phyloP scores from a whole-genome alignment of 2,888 invertebrate genomes.

The Lypha dubia region DNA sequence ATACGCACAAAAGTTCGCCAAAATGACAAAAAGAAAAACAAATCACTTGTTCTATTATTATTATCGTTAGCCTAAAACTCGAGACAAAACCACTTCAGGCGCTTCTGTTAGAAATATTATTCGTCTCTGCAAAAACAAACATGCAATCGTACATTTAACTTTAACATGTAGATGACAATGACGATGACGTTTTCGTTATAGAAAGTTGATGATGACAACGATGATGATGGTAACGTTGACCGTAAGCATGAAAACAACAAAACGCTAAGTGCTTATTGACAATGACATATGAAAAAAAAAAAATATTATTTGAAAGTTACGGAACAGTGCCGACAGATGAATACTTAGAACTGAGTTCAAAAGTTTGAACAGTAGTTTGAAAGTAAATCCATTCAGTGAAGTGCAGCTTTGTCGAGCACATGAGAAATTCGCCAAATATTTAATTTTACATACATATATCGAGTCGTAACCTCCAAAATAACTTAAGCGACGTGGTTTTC shows the following conservation, averaged over 20 bases:
- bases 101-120: slow-evolving; percentile 56
- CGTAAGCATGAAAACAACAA: slow-evolving; percentile 67
- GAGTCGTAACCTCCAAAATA: too few relatives aligned
- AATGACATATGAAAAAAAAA: slow-evolving; percentile 56
- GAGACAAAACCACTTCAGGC: slow-evolving; percentile 70
- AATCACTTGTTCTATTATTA: slow-evolving; percentile 50
- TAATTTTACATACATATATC: too few relatives aligned
- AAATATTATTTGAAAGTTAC: not conserved
- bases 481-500: too few relatives aligned
- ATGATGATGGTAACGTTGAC: slow-evolving; percentile 51
- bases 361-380: slow-evolving; percentile 11
- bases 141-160: slow-evolving; percentile 26
- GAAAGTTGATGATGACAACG: slow-evolving; percentile 28
- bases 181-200: slow-evolving; percentile 35
- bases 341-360: not conserved
- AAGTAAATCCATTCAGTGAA: not conserved
- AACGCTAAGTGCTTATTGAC: slow-evolving; percentile 70
- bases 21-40: slow-evolving; percentile 2
- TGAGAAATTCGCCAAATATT: too few relatives aligned
- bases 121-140: slow-evolving; percentile 17
- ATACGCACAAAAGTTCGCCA: slow-evolving; percentile 30
- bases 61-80: slow-evolving; percentile 68
- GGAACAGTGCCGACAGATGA: not conserved
- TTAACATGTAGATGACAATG: slow-evolving; percentile 36
- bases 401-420: too few relatives aligned